Percentiles rank a stretch among this genome's conserved stretches.
These are phyloP conservation scores for Mus musculus DNA, from an alignment of 2,113 vertebrate species.

Conservation along the genomic window DNA sequence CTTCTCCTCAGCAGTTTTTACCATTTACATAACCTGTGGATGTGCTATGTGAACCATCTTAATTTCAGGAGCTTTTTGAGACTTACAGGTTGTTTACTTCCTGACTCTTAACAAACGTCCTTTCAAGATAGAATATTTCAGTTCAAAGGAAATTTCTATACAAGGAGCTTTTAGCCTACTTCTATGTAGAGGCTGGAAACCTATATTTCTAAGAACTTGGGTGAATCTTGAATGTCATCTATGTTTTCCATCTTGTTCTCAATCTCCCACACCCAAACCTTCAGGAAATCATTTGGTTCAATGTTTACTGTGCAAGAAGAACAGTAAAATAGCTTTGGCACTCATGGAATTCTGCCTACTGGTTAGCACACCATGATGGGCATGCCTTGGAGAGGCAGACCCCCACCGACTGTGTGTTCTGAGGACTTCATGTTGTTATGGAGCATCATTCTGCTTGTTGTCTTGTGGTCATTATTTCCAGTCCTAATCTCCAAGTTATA, in stretches of 20 bases:
- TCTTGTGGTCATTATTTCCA: too few species aligned
- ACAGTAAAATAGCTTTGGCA: too few species aligned
- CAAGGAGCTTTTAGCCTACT: background rate
- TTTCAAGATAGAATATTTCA: background rate
- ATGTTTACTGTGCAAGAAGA: too few species aligned
- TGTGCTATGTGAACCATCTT: background rate
- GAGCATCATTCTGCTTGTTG: too few species aligned
- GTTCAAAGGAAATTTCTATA: background rate
- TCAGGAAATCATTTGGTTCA: background rate
- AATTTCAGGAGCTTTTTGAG: background rate
- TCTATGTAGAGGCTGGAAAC: background rate
- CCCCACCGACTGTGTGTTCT: too few species aligned
- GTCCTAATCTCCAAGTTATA: too few species aligned
- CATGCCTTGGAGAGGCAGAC: too few species aligned
- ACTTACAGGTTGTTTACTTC: background rate
- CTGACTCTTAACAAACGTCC: background rate
- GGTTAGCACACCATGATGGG: too few species aligned
- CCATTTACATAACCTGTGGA: background rate
- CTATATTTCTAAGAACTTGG: background rate
- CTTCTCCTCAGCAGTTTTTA: background rate
- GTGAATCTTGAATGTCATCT: too few species aligned
- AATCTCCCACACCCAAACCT: background rate
- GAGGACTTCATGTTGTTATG: too few species aligned
- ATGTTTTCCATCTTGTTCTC: background rate
- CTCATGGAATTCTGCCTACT: too few species aligned